Base-by-base conservation (phyloP, 2,888 invertebrate genomes). In the Caenorhabditis japonica region DNA sequence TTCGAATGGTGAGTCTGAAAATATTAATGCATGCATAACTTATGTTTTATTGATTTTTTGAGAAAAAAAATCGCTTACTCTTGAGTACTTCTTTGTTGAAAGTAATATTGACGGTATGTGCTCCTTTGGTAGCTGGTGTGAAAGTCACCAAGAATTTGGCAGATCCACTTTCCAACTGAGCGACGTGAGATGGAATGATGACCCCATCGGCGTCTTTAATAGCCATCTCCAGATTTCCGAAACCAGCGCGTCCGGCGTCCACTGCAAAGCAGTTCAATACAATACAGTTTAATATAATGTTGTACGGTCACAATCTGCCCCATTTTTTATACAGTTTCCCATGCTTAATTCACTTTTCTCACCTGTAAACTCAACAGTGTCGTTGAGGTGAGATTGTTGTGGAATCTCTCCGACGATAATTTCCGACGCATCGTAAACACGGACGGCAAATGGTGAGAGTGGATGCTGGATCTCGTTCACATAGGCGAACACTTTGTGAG, bases 161-260 rank as follows among this genome's bases (percentile, higher is more conserved):
- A 76, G 82, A 72, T 21, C 87, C 86, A 30, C 77, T 82, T 69
- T 86, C 86, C 52, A 86, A 66, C 55, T 87, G 86, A n/a, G 82
- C 83, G n/a, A 86, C 86, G 55, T 86, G 85, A 8, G 87, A 87
- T 5, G 86, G 86, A 39, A 86, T 87, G 62, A 86, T 96, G 94
- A 76, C 94, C 91, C 58, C 95, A 94, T 88, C 94, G 91, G 43
- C 95, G 94, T 83, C 87, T 75, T 94, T 94, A 83, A 99, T 95
- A 49, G 95, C 95, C 81, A 97, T 97, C 90, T 97, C 97, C 80
- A 97, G 90, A 71, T 88, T 89, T 56, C 97, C 97, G 90, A 97
- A 97, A 10, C 97, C 97, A 47, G 97, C 95, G 88, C 94, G 93
- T 76, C 94, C 94, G 3, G 96, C 96, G 88, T 97, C 96, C 55